Evolutionary conservation across 2,888 invertebrate species (phyloP).

Genomic region (Sesamia inferens): DNA sequence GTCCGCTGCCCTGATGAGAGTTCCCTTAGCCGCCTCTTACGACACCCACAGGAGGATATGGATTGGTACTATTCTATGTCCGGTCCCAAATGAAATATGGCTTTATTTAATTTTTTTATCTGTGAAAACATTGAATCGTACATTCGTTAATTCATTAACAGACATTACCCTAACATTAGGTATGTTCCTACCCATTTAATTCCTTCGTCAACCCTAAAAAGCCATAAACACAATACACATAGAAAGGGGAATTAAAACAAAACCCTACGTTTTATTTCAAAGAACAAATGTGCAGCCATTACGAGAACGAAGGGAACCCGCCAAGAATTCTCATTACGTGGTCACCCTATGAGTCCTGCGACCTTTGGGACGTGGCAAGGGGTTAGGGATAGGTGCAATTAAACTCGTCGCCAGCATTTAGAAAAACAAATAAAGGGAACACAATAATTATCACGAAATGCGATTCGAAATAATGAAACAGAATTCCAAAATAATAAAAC

Average conservation of each 20-base stretch:
- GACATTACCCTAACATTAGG: too few species aligned
- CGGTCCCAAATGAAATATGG: too few species aligned
- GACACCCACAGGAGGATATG: too few species aligned
- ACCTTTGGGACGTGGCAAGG: constrained; percentile 63
- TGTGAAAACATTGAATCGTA: too few species aligned
- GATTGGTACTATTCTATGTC: too few species aligned
- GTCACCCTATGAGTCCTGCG: constrained; percentile 49
- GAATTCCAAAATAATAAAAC: background rate
- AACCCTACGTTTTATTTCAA: constrained; percentile 57
- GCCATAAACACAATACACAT: constrained; percentile 34
- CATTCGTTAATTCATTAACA: background rate
- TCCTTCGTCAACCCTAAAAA: constrained; percentile 4
- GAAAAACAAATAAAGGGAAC: constrained; percentile 54
- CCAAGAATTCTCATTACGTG: constrained; percentile 78
- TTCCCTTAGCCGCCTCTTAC: too few species aligned
- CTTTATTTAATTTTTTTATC: too few species aligned
- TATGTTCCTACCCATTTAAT: background rate
- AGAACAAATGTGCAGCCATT: constrained; percentile 73
- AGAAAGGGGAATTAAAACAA: constrained; percentile 56
- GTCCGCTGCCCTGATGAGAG: too few species aligned
- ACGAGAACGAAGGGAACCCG: constrained; percentile 66
- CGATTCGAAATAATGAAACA: constrained; percentile 19
- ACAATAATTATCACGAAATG: constrained; percentile 41
- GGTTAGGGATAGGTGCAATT: constrained; percentile 62
- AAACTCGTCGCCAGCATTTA: constrained; percentile 53